Evolutionary conservation across 2,113 vertebrate genomes (phyloP).

Genomic region (Lathamus discolor): DNA sequence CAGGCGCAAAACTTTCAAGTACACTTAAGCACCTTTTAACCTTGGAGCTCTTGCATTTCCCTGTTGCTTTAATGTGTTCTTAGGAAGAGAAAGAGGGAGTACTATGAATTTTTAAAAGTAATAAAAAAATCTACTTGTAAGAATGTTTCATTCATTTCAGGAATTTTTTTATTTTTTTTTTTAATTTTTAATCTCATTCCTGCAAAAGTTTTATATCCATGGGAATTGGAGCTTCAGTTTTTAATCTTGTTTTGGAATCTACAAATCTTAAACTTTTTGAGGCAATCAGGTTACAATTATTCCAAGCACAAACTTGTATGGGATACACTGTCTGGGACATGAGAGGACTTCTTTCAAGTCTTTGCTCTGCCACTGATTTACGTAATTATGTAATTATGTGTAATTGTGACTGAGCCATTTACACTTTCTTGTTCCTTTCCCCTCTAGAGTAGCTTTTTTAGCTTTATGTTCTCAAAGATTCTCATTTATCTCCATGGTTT

Average conservation of each 20-base stretch:
- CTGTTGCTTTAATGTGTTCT: background rate
- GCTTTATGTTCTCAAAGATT: background rate
- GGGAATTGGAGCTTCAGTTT: background rate
- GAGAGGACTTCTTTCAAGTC: background rate
- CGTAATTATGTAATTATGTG: background rate
- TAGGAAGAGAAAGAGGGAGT: background rate
- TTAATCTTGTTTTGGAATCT: background rate
- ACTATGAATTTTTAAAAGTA: background rate
- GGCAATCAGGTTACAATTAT: background rate
- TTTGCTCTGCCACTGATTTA: background rate
- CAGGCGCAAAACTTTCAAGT: background rate
- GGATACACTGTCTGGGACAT: background rate
- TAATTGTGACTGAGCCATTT: background rate
- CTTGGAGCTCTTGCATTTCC: background rate
- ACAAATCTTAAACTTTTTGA: background rate
- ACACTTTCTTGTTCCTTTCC: background rate
- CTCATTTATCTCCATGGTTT: background rate
- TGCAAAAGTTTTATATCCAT: background rate
- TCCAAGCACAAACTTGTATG: background rate
- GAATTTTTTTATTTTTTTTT: background rate
- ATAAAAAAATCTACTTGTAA: background rate
- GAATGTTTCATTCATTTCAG: background rate
- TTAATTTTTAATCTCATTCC: background rate
- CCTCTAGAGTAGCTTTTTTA: background rate
- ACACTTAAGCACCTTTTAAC: background rate